Percentiles rank a stretch among this genome's conserved stretches.
phyloP scores from a whole-genome alignment of 2,888 invertebrate genomes.

The Trisateles emortualis region DNA sequence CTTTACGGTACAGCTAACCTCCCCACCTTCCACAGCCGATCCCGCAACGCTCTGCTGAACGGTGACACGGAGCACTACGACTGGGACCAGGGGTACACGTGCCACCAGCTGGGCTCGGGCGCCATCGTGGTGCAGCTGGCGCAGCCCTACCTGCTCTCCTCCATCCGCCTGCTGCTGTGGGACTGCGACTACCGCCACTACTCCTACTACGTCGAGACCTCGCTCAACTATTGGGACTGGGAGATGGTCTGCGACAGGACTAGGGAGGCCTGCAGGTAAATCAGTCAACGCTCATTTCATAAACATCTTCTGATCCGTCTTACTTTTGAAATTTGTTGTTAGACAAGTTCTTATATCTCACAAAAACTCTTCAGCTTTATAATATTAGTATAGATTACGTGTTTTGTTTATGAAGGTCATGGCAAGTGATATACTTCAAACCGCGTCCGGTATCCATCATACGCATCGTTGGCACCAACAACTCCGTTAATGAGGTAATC shows the following conservation, averaged over 20 bases:
- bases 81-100: constrained; percentile 99
- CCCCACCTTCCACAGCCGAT: constrained; percentile 90
- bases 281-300: too few species aligned
- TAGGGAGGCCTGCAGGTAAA: constrained; percentile 90
- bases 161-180: constrained; percentile 97
- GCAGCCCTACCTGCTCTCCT: constrained; percentile 97
- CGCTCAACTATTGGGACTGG: constrained; percentile 97
- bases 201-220: constrained; percentile 98
- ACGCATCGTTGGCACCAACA: constrained; percentile 97
- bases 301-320: too few species aligned
- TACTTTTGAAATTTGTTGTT: too few species aligned
- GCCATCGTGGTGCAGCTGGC: constrained; percentile 97
- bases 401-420: constrained; percentile 88
- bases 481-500: constrained; percentile 97
- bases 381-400: background rate
- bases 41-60: constrained; percentile 97
- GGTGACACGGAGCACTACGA: constrained; percentile 98
- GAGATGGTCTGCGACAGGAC: constrained; percentile 95
- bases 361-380: too few species aligned
- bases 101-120: constrained; percentile 98
- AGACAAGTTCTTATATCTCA: too few species aligned
- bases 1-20: too few species aligned
- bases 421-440: constrained; percentile 96
- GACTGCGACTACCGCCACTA: constrained; percentile 98
- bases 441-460: constrained; percentile 96